Evolutionary conservation across 2,888 invertebrate genomes (phyloP), one percentile per base, ranked within the genome.

Genomic region (Phyto melanocephala): DNA sequence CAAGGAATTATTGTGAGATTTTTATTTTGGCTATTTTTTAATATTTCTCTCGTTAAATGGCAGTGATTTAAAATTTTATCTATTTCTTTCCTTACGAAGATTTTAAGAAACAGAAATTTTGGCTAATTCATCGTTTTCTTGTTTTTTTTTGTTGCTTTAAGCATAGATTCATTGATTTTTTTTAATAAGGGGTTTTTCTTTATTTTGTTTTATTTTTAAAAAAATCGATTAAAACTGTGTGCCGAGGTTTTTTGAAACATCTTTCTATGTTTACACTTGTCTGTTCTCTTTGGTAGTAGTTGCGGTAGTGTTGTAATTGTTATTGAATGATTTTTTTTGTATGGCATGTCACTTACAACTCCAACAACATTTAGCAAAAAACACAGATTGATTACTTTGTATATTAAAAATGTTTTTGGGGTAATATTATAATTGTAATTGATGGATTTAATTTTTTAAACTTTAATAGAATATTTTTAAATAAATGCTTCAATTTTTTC

Each of bases 401-500:
- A 40, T 6, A 2, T 47, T 11, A 45, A 15, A 4, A n/a, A n/a
- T 33, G 24, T 68, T 62, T 28, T 45, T 28, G 28, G 28, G 28
- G 22, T 62, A 47, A 33, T 42, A 47, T 24, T 50, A 15, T 24
- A 5, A 8, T 20, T 17, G n/a, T 45, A n/a, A 33, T 70, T 67
- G 45, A 15, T 62, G 45, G 40, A 22, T 47, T 71, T 67, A 17
- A 15, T 58, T 5, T 5, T 5, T 67, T n/a, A 17, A 17, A 11
- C 47, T 56, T 52, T 74, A 15, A 28, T 60, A 11, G 42, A 54
- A 28, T 62, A 40, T 7, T 54, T 76, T 50, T 33, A 60, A 72
- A 68, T 81, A 68, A 72, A 81, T 77, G 71, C 77, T 80, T 28
- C 54, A 37, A 50, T 28, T 42, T 58, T 52, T 60, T n/a, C n/a